Conservation (phyloP, 2,888 invertebrate species). For the Abrostola triplasia region DNA sequence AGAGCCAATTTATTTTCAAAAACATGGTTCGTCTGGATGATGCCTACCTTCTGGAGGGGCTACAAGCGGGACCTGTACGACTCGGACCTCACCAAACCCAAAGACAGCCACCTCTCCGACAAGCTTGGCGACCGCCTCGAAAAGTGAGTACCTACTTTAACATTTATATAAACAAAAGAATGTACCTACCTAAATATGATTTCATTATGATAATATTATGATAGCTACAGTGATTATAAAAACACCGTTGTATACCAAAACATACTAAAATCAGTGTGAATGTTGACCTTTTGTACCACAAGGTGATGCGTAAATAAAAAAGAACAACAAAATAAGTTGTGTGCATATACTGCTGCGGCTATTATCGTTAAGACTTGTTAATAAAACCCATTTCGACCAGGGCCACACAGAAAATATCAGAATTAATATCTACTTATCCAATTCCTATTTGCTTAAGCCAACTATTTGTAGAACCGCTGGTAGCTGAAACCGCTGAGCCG, state of each 20-base stretch:
- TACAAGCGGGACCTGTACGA: slow-evolving; percentile 90
- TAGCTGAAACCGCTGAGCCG: too few species aligned
- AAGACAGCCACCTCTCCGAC: slow-evolving; percentile 90
- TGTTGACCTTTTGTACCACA: slow-evolving; percentile 62
- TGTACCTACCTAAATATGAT: background rate
- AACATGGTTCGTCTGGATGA: slow-evolving; percentile 87
- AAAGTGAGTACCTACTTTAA: slow-evolving; percentile 78
- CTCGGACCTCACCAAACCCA: slow-evolving; percentile 91
- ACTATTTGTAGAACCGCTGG: background rate
- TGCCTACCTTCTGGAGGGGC: slow-evolving; percentile 89
- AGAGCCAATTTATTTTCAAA: slow-evolving; percentile 80
- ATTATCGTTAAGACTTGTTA: slow-evolving; percentile 54
- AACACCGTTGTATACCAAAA: background rate
- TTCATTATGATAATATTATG: background rate
- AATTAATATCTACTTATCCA: slow-evolving; percentile 18
- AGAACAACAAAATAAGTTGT: slow-evolving; percentile 35
- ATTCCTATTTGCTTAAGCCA: slow-evolving; percentile 17
- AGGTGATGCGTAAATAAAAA: slow-evolving; percentile 63
- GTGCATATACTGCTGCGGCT: slow-evolving; percentile 33
- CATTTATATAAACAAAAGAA: background rate
- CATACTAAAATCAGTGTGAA: slow-evolving; percentile 33
- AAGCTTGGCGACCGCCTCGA: slow-evolving; percentile 90
- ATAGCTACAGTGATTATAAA: too few species aligned
- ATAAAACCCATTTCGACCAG: slow-evolving; percentile 54
- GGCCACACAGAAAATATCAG: slow-evolving; percentile 45